phyloP scores from a whole-genome alignment of 2,797 vertebrate species.

The Trematomus bernacchii region DNA sequence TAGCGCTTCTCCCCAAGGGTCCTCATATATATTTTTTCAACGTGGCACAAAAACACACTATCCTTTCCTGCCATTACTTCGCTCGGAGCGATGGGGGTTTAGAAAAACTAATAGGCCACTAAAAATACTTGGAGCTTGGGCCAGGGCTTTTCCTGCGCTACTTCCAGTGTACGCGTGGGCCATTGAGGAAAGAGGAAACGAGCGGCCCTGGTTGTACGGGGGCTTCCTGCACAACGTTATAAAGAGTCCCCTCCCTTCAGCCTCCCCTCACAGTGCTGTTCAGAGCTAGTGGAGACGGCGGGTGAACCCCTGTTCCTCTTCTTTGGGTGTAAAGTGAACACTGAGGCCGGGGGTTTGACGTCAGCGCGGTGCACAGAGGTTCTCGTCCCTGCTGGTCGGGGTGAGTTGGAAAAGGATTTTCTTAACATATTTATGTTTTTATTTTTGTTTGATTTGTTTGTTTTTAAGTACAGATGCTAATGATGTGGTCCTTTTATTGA shows the following conservation, averaged over 20 bases:
- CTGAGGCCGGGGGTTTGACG: constrained; percentile 68
- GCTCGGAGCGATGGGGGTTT: constrained; percentile 75
- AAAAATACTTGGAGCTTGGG: constrained; percentile 84
- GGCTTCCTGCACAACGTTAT: constrained; percentile 87
- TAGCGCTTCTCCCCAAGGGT: constrained; percentile 69
- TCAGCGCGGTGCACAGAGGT: constrained; percentile 45
- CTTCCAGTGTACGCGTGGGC: constrained; percentile 85
- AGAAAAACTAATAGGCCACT: constrained; percentile 84
- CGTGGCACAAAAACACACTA: constrained; percentile 70
- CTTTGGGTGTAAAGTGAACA: constrained; percentile 53
- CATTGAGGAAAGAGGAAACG: constrained; percentile 86
- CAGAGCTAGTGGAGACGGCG: constrained; percentile 64
- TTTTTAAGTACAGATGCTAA: not conserved
- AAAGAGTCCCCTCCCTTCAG: constrained; percentile 77
- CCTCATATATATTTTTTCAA: constrained; percentile 72
- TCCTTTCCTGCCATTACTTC: constrained; percentile 83
- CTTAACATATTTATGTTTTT: not conserved
- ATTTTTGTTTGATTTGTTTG: not conserved
- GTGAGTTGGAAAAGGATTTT: constrained; percentile 72
- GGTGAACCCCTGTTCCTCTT: constrained; percentile 50
- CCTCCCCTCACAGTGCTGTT: constrained; percentile 60
- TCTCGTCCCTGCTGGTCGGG: constrained; percentile 92
- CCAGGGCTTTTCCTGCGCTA: constrained; percentile 80
- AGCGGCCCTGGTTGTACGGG: constrained; percentile 74
- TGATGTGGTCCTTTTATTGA: not conserved